phyloP scores from a whole-genome alignment of 2,888 invertebrate species.

The Pachliopta kotzebuea region DNA sequence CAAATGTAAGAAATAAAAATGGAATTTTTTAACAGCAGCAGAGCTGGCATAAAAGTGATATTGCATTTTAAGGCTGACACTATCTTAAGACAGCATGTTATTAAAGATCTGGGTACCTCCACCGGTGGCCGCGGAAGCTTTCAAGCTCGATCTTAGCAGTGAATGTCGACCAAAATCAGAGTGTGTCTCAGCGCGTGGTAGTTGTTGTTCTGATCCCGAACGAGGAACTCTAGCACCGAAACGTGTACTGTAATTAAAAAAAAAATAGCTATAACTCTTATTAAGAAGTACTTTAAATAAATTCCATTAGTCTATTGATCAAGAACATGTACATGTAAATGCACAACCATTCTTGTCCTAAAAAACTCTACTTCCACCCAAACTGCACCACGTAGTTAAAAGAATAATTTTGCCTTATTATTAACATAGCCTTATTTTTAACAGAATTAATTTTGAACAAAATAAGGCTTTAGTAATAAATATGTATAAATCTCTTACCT shows the following conservation, averaged over 20 bases:
- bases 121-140: conserved; percentile 78
- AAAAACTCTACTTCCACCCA: no score
- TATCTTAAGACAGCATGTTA: neutral
- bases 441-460: neutral
- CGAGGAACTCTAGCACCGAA: conserved; percentile 85
- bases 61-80: neutral
- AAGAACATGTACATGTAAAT: no score
- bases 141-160: conserved; percentile 89
- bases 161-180: conserved; percentile 92
- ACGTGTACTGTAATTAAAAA: conserved; percentile 50
- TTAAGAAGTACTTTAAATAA: neutral
- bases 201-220: conserved; percentile 95
- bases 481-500: conserved; percentile 44
- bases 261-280: neutral
- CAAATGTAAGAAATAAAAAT: no score
- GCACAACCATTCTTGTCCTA: no score
- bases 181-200: conserved; percentile 91
- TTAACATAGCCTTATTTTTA: neutral
- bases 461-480: neutral
- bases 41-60: neutral
- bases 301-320: neutral
- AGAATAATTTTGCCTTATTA: no score
- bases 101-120: conserved; percentile 40
- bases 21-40: no score
- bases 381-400: no score